Percentiles rank a stretch among this genome's conserved stretches.
phyloP scores from a whole-genome alignment of 1,140 invertebrate genomes.

The Drosophila bocki region DNA sequence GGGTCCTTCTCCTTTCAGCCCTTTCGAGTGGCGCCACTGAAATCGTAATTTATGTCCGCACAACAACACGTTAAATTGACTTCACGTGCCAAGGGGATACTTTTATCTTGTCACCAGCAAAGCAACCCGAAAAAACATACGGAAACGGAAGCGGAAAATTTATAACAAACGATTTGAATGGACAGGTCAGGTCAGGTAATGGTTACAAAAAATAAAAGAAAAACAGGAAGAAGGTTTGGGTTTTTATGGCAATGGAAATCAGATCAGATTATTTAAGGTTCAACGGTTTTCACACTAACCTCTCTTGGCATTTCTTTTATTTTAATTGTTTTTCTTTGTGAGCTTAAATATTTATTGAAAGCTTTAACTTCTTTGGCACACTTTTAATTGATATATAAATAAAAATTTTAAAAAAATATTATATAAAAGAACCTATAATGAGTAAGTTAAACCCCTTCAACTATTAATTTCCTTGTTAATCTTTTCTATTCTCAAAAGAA shows the following conservation, averaged over 20 bases:
- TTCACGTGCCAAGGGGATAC: conserved; percentile 58
- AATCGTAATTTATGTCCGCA: conserved; percentile 77
- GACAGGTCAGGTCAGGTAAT: conserved; percentile 18
- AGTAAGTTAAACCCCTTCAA: too few relatives aligned
- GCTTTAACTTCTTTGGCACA: background rate
- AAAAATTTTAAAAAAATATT: too few relatives aligned
- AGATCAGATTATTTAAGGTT: background rate
- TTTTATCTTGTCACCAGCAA: conserved; percentile 74
- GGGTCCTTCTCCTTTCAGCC: conserved; percentile 16
- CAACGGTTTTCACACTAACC: background rate
- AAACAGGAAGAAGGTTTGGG: background rate
- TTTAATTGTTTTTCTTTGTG: background rate
- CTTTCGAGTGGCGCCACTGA: conserved; percentile 61
- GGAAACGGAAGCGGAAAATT: conserved; percentile 54
- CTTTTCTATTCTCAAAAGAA: background rate
- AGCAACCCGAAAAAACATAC: conserved; percentile 45
- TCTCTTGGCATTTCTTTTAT: background rate
- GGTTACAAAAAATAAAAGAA: conserved; percentile 1
- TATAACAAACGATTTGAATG: conserved; percentile 74
- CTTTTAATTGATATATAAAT: too few relatives aligned
- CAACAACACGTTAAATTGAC: conserved; percentile 75
- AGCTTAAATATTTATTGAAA: background rate
- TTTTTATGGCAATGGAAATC: conserved; percentile 14
- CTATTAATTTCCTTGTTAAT: background rate
- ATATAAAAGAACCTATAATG: too few relatives aligned